phyloP scores from a whole-genome alignment of 2,797 vertebrate species.

The Ctenosaura bakeri region DNA sequence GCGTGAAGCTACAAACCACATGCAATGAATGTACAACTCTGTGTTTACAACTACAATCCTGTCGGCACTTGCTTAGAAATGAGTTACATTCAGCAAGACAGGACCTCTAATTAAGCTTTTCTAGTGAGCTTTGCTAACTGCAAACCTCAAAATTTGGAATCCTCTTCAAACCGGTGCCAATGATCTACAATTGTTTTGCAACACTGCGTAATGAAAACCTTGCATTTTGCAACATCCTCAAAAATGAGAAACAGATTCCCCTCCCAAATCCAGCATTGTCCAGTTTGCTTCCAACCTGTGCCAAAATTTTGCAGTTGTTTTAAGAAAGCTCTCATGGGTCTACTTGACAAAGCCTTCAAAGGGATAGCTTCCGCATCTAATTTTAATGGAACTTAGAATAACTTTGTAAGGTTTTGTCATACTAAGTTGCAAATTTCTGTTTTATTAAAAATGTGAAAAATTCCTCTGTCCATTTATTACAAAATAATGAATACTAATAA shows the following conservation, averaged over 20 bases:
- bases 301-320: too few relatives aligned
- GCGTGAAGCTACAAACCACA: background rate
- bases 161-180: too few relatives aligned
- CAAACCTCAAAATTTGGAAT: too few relatives aligned
- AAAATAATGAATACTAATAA: background rate
- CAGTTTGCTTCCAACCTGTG: too few relatives aligned
- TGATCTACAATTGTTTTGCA: too few relatives aligned
- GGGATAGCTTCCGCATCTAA: too few relatives aligned
- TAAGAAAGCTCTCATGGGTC: too few relatives aligned
- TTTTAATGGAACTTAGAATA: background rate
- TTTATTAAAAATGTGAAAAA: background rate
- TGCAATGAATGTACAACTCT: background rate
- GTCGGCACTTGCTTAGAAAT: background rate
- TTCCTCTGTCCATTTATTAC: background rate
- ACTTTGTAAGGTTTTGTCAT: too few relatives aligned
- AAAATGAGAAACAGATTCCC: background rate
- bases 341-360: too few relatives aligned
- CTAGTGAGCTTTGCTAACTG: background rate
- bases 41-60: background rate
- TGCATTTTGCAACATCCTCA: background rate
- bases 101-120: background rate
- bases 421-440: too few relatives aligned
- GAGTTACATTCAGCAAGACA: background rate
- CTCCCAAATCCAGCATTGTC: too few relatives aligned
- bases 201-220: too few relatives aligned